Conservation (phyloP, 2,888 invertebrate species). For the Seira sanloemensis region DNA sequence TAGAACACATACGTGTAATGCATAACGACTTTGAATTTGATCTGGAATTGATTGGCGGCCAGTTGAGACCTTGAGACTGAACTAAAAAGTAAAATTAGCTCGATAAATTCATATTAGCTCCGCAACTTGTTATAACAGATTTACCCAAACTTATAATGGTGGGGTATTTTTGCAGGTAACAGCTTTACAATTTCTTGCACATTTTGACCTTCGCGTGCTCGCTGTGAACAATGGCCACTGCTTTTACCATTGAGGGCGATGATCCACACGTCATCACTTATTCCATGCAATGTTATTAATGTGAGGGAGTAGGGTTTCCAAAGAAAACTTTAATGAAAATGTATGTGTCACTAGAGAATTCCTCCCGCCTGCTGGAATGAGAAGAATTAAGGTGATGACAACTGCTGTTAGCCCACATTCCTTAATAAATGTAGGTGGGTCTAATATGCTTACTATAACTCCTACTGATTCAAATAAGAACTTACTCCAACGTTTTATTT, state of each 20-base stretch:
- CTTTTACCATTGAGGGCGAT: too few species aligned
- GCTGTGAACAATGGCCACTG: background rate
- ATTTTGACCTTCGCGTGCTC: background rate
- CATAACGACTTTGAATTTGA: too few species aligned
- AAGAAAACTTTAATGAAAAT: constrained; percentile 42
- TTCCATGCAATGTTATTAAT: background rate
- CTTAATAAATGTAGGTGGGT: background rate
- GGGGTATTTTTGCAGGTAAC: too few species aligned
- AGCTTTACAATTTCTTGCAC: background rate
- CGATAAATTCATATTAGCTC: too few species aligned
- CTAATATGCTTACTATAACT: background rate
- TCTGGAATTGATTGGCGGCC: too few species aligned
- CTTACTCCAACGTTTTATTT: background rate
- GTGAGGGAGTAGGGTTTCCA: background rate
- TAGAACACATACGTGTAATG: too few species aligned
- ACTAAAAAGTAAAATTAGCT: too few species aligned
- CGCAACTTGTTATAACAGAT: too few species aligned
- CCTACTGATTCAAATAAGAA: background rate
- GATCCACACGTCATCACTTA: background rate
- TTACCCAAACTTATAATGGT: too few species aligned
- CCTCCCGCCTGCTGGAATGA: too few species aligned
- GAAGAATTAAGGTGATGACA: too few species aligned
- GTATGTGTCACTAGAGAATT: constrained; percentile 39
- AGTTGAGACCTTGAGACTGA: too few species aligned
- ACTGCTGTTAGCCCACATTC: background rate